These are phyloP conservation scores for Chelonoidis abingdonii DNA, from an alignment of 2,113 vertebrate species.

Conservation along the genomic window DNA sequence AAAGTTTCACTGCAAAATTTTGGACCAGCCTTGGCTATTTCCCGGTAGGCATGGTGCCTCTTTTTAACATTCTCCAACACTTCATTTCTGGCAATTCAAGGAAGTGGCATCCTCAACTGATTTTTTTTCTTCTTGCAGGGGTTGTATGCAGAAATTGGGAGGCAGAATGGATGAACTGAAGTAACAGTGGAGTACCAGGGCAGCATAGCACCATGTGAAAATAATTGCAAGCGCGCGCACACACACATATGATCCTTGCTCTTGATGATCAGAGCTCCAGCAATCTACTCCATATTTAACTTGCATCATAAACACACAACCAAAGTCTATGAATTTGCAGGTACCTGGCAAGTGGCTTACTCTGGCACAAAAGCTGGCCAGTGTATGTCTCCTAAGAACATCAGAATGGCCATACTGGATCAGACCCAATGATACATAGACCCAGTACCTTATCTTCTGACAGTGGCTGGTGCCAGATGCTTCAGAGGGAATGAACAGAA, in stretches of 20 bases:
- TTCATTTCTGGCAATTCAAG: not conserved
- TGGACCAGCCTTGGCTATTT: not conserved
- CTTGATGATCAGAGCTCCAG: not conserved
- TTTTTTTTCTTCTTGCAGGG: not conserved
- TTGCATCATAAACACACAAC: not conserved
- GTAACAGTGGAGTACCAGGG: not conserved
- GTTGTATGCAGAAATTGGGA: not conserved
- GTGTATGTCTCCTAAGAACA: not conserved
- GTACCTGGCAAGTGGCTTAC: not conserved
- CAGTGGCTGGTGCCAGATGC: not conserved
- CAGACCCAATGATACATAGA: not conserved
- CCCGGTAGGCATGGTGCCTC: not conserved
- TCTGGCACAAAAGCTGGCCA: no score
- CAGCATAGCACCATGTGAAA: not conserved
- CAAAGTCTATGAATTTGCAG: not conserved
- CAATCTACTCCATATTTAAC: not conserved
- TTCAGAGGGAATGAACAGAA: not conserved
- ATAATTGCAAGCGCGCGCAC: not conserved
- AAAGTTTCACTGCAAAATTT: not conserved
- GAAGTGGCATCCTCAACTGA: rapidly evolving
- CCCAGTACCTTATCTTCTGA: not conserved
- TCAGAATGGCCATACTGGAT: not conserved
- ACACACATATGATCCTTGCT: not conserved
- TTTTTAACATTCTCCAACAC: not conserved
- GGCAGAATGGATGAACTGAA: not conserved